Conservation (phyloP, 2,113 vertebrate genomes). For the Thalassoma bifasciatum region DNA sequence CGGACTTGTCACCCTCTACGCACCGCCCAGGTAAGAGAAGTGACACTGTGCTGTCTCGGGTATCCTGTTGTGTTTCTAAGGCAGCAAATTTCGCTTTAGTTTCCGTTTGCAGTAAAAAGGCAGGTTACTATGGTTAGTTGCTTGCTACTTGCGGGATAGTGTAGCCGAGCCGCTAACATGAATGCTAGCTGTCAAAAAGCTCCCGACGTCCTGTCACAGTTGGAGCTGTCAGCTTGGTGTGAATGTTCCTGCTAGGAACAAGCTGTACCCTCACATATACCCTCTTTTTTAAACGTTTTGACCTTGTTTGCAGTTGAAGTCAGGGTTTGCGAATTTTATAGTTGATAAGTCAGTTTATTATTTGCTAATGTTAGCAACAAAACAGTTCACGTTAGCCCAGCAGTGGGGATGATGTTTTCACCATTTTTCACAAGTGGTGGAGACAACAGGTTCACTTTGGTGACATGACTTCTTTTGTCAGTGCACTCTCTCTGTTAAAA, state of each 20-base stretch:
- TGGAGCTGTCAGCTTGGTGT: conserved; percentile 1
- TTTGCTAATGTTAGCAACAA: conserved; percentile 32
- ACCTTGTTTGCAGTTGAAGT: background rate
- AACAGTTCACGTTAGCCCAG: conserved; percentile 11
- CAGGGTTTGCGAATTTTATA: background rate
- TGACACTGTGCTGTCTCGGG: background rate
- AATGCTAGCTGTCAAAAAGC: conserved; percentile 66
- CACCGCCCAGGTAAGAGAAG: conserved; percentile 49
- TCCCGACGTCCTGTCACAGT: conserved; percentile 26
- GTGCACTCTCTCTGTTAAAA: background rate
- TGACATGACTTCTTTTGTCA: background rate
- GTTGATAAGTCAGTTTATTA: background rate
- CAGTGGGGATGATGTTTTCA: conserved; percentile 17
- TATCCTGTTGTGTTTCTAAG: background rate
- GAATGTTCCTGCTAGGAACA: background rate
- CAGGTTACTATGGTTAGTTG: too few relatives aligned
- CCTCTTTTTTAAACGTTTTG: background rate
- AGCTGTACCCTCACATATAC: background rate
- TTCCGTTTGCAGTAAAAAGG: background rate
- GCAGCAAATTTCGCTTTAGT: background rate
- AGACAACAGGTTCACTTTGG: background rate
- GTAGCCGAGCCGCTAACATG: conserved; percentile 57
- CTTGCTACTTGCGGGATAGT: conserved; percentile 44
- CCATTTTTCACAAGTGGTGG: background rate
- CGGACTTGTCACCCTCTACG: conserved; percentile 28